Conservation (phyloP, 2,888 invertebrate species). For the Allygus modestus region DNA sequence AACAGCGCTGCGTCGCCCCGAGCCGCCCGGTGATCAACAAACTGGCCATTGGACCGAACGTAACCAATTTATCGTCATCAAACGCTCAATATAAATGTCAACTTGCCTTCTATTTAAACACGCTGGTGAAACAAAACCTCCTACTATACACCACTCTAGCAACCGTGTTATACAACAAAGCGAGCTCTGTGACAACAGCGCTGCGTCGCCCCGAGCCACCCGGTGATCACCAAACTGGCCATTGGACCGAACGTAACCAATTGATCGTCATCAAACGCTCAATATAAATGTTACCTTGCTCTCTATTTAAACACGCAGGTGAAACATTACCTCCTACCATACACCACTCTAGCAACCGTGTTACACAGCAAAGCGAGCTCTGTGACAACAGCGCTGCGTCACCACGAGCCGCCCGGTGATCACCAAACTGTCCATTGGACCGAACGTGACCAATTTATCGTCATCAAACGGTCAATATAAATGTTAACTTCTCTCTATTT, state of each 20-base stretch:
- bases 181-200: neutral
- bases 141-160: neutral
- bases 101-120: too few relatives aligned
- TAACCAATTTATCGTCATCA: neutral
- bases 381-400: neutral
- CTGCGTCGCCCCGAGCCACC: too few relatives aligned
- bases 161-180: neutral
- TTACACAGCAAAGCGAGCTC: neutral
- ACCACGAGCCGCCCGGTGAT: too few relatives aligned
- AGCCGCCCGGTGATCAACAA: neutral
- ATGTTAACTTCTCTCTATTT: too few relatives aligned
- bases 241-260: neutral
- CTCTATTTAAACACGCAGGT: too few relatives aligned
- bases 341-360: neutral
- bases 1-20: neutral
- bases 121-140: too few relatives aligned
- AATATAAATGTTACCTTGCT: too few relatives aligned
- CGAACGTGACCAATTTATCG: neutral
- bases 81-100: neutral
- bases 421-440: neutral
- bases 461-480: neutral
- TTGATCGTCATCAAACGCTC: neutral
- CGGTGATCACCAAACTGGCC: neutral
- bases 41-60: neutral
- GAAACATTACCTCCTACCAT: too few relatives aligned